Evolutionary conservation across 2,888 invertebrate genomes (phyloP).

Genomic region (Drepanosiphum platanoidis): DNA sequence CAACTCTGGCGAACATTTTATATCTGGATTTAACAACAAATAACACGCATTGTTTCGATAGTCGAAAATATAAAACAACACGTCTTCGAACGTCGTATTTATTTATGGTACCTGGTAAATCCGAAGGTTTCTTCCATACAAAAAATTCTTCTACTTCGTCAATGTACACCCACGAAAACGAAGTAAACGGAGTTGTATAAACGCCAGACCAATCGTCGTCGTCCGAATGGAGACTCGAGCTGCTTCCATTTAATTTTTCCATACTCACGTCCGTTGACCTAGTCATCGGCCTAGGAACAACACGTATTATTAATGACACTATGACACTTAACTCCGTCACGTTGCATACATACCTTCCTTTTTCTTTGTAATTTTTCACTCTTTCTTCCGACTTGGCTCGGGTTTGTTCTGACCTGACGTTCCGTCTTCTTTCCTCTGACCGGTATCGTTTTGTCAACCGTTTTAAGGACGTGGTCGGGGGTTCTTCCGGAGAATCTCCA

Average conservation of each 20-base stretch:
- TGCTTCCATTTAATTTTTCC: conserved; percentile 71
- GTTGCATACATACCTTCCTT: conserved; percentile 2
- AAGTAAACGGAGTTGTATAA: conserved; percentile 79
- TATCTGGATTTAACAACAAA: conserved; percentile 19
- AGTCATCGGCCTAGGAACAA: conserved; percentile 66
- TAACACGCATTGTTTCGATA: background rate
- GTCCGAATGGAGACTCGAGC: conserved; percentile 68
- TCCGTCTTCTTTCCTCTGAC: conserved; percentile 78
- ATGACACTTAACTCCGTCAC: background rate
- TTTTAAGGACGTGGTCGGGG: conserved; percentile 67
- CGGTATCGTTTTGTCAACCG: conserved; percentile 79
- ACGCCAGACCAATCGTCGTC: conserved; percentile 73
- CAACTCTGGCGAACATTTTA: conserved; percentile 66
- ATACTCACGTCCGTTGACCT: conserved; percentile 80
- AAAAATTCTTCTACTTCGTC: conserved; percentile 75
- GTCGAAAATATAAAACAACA: background rate
- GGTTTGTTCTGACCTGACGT: conserved; percentile 76
- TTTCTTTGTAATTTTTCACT: conserved; percentile 72
- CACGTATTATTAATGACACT: background rate
- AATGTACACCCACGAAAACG: conserved; percentile 80
- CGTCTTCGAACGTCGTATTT: background rate
- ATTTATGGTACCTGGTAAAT: conserved; percentile 42
- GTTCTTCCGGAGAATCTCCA: conserved; percentile 80
- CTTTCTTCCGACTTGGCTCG: conserved; percentile 86
- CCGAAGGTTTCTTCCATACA: conserved; percentile 51